Base-by-base conservation (phyloP, 2,888 invertebrate species). In the Calliphora vomitoria region DNA sequence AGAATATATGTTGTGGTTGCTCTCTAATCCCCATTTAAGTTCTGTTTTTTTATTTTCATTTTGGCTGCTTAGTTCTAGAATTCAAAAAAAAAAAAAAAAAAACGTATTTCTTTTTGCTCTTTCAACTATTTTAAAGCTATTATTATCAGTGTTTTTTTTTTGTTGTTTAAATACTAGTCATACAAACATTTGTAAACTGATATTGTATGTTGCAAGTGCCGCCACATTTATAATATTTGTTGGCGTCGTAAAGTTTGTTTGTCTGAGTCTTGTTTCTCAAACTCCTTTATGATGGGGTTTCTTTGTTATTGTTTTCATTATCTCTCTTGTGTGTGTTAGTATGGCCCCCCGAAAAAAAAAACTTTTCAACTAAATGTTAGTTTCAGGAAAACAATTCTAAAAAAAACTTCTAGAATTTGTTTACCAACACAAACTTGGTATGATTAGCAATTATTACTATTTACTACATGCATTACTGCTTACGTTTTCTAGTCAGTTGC, bases 221-320 rank as follows among this genome's bases (percentile, higher is more conserved):
- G 85, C 76, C 82, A 78, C 71, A 78, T 82, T 82, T 79, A 47
- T 82, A 75, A 82, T 82, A 62, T 64, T 79, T 76, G 60, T 86
- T 86, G 86, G 86, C 86, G 82, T 82, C 86, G 20, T 44, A 55
- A 71, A 72, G 47, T 62, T 78, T 82, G 66, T 58, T 35, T 80
- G 69, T 79, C 6, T 50, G 15, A 18, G 38, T 76, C 11, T 20
- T 20, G 10, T 55, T 55, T 55, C n/a, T 41, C 20, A 8, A 80
- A 80, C 50, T 71, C 35, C 50, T 35, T 50, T 25, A 31, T 80
- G 47, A 35, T 71, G 20, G 60, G 11, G 35, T 38, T 71, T 71
- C 53, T 80, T 78, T 78, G 78, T 58, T 66, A 44, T 44, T 44
- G 44, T 44, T 44, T 44, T 44, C 44, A 4, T 11, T 11, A 13